Conservation (phyloP, 2,888 invertebrate species). For the Syrista parreyssii region DNA sequence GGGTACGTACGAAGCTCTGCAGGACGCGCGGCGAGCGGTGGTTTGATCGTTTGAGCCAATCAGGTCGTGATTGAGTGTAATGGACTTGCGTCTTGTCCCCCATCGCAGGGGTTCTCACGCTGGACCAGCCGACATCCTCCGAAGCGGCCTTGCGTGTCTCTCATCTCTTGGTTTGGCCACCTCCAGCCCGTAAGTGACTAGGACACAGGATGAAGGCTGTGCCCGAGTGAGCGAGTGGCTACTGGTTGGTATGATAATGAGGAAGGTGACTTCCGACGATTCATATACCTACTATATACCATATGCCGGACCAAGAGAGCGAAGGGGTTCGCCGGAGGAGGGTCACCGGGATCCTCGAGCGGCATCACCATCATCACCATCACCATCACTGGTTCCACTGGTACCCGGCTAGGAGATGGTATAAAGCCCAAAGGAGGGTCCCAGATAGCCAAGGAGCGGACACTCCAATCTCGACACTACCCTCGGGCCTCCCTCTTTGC, state of each 20-base stretch:
- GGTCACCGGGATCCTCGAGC: background rate
- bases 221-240: constrained; percentile 56
- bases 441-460: constrained; percentile 60
- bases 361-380: background rate
- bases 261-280: constrained; percentile 67
- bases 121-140: constrained; percentile 13
- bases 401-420: constrained; percentile 18
- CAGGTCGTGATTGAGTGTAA: constrained; percentile 65
- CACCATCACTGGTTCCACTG: background rate
- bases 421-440: constrained; percentile 33
- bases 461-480: constrained; percentile 59
- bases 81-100: constrained; percentile 67
- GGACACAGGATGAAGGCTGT: constrained; percentile 65
- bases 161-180: constrained; percentile 57
- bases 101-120: constrained; percentile 62
- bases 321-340: constrained; percentile 23
- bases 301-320: constrained; percentile 18
- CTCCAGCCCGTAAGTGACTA: constrained; percentile 59
- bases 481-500: constrained; percentile 43
- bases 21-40: constrained; percentile 56
- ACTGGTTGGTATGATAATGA: constrained; percentile 65
- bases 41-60: constrained; percentile 66
- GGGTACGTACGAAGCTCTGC: constrained; percentile 37
- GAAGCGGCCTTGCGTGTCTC: constrained; percentile 33
- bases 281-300: constrained; percentile 44